Evolutionary conservation across 2,113 vertebrate species (phyloP).

Genomic region (Pongo abelii): DNA sequence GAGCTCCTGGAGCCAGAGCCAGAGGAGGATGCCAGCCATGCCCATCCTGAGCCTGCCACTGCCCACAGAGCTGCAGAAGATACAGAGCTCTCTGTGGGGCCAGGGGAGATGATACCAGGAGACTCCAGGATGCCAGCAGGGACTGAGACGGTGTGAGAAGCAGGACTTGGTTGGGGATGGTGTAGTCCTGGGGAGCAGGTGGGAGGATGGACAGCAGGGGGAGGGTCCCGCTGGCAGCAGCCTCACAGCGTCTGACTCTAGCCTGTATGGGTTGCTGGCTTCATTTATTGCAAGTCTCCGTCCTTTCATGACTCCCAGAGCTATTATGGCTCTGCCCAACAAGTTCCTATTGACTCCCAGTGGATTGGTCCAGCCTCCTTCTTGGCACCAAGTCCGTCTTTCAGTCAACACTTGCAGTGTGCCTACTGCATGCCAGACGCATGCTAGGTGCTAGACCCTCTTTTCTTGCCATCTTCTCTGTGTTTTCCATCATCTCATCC

Average conservation of each 20-base stretch:
- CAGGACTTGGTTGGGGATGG: not conserved
- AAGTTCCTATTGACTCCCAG: not conserved
- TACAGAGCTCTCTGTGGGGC: not conserved
- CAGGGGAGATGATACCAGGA: not conserved
- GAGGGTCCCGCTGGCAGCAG: not conserved
- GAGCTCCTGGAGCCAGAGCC: not conserved
- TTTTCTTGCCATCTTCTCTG: not conserved
- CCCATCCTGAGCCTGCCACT: not conserved
- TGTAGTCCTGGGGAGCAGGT: not conserved
- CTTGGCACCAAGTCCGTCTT: not conserved
- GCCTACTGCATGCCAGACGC: not conserved
- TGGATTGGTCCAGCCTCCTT: not conserved
- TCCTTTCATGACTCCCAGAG: not conserved
- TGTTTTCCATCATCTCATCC: not conserved
- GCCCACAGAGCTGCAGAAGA: not conserved
- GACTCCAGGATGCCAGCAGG: not conserved
- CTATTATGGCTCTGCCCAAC: not conserved
- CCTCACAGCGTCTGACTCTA: not conserved
- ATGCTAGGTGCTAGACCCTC: not conserved
- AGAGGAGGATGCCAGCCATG: not conserved
- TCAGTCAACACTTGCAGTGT: not conserved
- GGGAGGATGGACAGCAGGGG: not conserved
- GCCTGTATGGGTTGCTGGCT: not conserved
- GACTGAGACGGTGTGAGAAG: not conserved
- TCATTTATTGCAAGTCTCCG: not conserved